Percentiles rank a stretch among this genome's conserved stretches.
Conservation (phyloP, 2,797 vertebrate species). For the Sphenopsis melanotis region DNA sequence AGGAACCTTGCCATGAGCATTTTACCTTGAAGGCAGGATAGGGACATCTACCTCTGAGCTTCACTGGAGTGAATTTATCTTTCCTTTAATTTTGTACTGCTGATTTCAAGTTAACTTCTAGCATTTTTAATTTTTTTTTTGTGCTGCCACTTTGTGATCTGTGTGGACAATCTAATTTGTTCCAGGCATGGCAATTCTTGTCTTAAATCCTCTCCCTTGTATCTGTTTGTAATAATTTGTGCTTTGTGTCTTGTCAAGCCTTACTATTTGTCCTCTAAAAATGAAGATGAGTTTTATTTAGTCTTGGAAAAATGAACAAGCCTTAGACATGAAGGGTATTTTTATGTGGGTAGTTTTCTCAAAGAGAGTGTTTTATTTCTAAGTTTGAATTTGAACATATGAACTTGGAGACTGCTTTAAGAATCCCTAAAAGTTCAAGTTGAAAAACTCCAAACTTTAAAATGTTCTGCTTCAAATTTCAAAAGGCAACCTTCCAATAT, state of each 20-base stretch:
- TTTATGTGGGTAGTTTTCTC: background rate
- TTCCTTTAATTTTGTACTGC: background rate
- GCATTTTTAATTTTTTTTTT: background rate
- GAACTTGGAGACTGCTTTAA: background rate
- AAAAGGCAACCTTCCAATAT: background rate
- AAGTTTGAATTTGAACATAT: background rate
- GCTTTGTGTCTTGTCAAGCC: background rate
- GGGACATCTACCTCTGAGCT: background rate
- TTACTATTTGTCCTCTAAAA: slow-evolving; percentile 1
- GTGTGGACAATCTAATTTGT: background rate
- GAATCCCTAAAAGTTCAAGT: background rate
- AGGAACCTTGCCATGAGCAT: background rate
- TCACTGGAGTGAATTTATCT: background rate
- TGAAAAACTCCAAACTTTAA: background rate
- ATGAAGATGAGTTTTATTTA: slow-evolving; percentile 10
- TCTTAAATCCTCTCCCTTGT: background rate
- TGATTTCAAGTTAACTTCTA: background rate
- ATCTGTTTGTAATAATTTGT: slow-evolving; percentile 42
- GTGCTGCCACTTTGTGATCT: background rate
- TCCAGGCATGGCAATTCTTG: slow-evolving; percentile 12
- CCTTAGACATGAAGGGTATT: background rate
- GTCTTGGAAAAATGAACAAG: slow-evolving; percentile 22
- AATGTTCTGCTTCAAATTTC: background rate
- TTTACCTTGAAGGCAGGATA: background rate
- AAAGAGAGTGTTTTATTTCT: background rate